Percentiles rank a stretch among this genome's conserved stretches.
Conservation (phyloP, 2,888 invertebrate species). For the Troides helena region DNA sequence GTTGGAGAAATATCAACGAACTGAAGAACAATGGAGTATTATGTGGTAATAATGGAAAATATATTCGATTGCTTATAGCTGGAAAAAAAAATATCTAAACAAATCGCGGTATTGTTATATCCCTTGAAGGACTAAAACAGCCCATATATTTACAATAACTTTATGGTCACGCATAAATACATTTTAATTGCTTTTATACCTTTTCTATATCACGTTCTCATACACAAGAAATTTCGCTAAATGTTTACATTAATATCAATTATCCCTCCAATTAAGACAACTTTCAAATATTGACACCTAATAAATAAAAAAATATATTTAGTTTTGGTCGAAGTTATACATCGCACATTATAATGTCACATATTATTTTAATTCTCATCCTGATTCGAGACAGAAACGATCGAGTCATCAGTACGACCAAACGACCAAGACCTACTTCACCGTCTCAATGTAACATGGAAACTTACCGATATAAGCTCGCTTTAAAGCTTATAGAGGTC, state of each 20-base stretch:
- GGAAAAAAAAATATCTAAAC: conserved; percentile 76
- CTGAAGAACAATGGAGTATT: conserved; percentile 78
- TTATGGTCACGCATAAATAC: conserved; percentile 44
- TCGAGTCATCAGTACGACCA: conserved; percentile 57
- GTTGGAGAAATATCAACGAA: conserved; percentile 73
- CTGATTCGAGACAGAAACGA: conserved; percentile 70
- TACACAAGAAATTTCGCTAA: not conserved
- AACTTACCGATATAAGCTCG: conserved; percentile 40
- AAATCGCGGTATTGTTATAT: conserved; percentile 76
- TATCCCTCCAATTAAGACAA: not conserved
- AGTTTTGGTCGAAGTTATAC: conserved; percentile 16
- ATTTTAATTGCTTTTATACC: conserved; percentile 30
- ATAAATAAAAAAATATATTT: too few species aligned
- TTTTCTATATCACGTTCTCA: not conserved
- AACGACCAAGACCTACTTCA: conserved; percentile 42
- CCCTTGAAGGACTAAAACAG: conserved; percentile 58
- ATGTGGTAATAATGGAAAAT: conserved; percentile 79
- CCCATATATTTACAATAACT: conserved; percentile 49
- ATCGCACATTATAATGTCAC: conserved; percentile 41
- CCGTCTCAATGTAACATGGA: conserved; percentile 36
- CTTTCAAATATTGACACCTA: too few species aligned
- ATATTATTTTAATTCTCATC: conserved; percentile 73
- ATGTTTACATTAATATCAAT: not conserved
- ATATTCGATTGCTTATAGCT: conserved; percentile 75
- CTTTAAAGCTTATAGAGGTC: conserved; percentile 50